Conservation (phyloP, 2,888 invertebrate species). For the Chrysolina oricalcia region DNA sequence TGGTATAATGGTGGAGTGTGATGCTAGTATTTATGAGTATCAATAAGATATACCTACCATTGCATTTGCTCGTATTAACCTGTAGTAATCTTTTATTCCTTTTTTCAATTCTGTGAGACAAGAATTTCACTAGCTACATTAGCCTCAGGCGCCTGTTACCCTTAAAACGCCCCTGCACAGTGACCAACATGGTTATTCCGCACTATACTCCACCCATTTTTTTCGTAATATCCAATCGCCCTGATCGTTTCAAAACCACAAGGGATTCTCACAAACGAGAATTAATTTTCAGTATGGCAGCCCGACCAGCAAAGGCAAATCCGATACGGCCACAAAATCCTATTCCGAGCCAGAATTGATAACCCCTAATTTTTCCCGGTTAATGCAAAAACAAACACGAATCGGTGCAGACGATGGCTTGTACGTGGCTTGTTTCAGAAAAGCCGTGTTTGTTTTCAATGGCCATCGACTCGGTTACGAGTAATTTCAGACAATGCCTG, state of each 20-base stretch:
- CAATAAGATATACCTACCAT: too few species aligned
- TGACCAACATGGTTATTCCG: too few species aligned
- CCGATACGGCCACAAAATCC: constrained; percentile 11
- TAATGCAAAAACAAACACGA: constrained; percentile 31
- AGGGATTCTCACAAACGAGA: neutral
- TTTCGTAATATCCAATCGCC: too few species aligned
- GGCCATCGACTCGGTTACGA: constrained; percentile 42
- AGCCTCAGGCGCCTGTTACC: too few species aligned
- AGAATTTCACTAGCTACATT: too few species aligned
- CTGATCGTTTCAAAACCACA: neutral
- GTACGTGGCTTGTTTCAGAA: constrained; percentile 42
- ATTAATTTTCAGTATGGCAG: neutral
- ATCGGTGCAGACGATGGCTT: constrained; percentile 35
- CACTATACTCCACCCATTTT: too few species aligned
- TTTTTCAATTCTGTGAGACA: too few species aligned
- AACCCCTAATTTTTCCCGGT: constrained; percentile 24
- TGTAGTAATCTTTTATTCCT: too few species aligned
- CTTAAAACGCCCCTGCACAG: too few species aligned
- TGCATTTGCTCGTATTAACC: too few species aligned
- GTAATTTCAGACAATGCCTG: constrained; percentile 42
- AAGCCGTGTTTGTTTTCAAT: constrained; percentile 41
- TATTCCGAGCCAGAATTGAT: constrained; percentile 19
- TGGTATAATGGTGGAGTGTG: too few species aligned
- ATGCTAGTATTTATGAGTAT: too few species aligned
- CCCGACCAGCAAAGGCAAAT: neutral